phyloP scores from a whole-genome alignment of 2,113 vertebrate species.

The Gorsachius goisagi region DNA sequence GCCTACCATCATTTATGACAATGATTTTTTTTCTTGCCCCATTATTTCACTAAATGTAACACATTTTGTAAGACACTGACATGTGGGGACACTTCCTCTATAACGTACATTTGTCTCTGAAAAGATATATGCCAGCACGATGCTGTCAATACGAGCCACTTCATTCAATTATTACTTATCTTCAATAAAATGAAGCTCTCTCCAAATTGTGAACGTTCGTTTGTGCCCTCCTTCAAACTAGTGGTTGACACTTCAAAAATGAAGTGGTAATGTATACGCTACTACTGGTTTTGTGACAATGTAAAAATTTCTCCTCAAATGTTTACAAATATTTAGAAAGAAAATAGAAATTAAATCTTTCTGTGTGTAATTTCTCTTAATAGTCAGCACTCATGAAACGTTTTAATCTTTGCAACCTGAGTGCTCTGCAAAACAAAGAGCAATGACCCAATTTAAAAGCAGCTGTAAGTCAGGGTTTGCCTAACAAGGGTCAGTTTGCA shows the following conservation, averaged over 20 bases:
- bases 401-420: neutral
- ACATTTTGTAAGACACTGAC: slow-evolving; percentile 21
- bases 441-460: neutral
- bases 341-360: neutral
- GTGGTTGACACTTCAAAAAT: neutral
- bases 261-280: neutral
- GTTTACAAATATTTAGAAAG: neutral
- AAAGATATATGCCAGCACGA: neutral
- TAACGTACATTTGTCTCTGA: slow-evolving; percentile 18
- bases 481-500: neutral
- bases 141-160: neutral
- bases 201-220: neutral
- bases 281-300: neutral
- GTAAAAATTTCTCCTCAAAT: neutral
- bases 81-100: neutral
- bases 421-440: neutral
- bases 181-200: neutral
- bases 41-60: slow-evolving; percentile 48
- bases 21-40: slow-evolving; percentile 2
- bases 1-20: slow-evolving; percentile 10
- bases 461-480: neutral
- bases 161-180: neutral
- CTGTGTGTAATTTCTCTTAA: neutral
- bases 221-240: neutral
- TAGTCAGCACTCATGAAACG: neutral